Evolutionary conservation across 2,888 invertebrate species (phyloP), one percentile per base, ranked within the genome.

Genomic region (Eretmocerus hayati): DNA sequence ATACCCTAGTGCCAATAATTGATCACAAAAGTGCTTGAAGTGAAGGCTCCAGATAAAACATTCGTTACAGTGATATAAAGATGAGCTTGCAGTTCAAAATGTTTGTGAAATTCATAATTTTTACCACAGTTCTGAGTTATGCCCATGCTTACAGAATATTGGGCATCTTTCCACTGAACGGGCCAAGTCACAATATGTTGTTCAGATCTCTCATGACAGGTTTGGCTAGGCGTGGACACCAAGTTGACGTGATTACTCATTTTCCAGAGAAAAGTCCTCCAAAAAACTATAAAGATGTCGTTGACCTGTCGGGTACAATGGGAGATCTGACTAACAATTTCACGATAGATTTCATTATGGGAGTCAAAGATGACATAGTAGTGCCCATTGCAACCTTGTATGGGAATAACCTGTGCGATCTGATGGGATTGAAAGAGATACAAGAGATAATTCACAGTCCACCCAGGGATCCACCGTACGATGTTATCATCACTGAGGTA

Each of bases 121-220:
- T n/a, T n/a, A n/a, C n/a, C n/a, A n/a, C n/a, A n/a, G n/a, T n/a
- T n/a, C n/a, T n/a, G n/a, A n/a, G n/a, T n/a, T n/a, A n/a, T n/a
- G n/a, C n/a, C n/a, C n/a, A 9, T 33, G 51, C 54, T 9, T 60
- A 72, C 2, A 62, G 66, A 48, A 75, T 77, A 48, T 58, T 77
- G 23, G 73, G 70, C 0, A 61, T 74, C 0, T 75, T 73, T 50
- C 66, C 72, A 0, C 72, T 74, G 45, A 71, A 73, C 19, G 72
- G 69, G 2, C 71, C 63, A 46, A 76, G 75, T 42, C 77, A 77
- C 50, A 72, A 66, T 33, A 72, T 72, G 58, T 74, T 75, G 67
- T 69, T 71, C 45, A 67, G 63, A 33, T 60, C 72, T 0, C 46
- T 77, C 31, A 63, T 72, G 20, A 67, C 64, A 42, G 73, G 71